These are phyloP conservation scores for Ceratotherium simum DNA, from an alignment of 2,113 vertebrate genomes.

Conservation along the genomic window DNA sequence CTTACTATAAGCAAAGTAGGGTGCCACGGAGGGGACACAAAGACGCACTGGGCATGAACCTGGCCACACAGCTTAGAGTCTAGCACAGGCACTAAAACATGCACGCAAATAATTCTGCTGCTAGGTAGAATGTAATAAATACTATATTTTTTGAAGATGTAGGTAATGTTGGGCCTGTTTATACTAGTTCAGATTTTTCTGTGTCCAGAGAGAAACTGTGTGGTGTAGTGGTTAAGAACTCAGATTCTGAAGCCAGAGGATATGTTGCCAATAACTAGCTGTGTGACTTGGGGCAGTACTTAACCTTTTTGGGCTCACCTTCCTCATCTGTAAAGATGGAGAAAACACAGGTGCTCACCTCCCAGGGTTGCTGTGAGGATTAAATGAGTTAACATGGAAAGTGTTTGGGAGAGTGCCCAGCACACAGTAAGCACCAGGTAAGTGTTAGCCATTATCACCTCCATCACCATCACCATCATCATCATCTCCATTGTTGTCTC, in stretches of 20 bases:
- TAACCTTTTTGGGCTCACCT: neutral
- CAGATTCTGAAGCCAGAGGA: neutral
- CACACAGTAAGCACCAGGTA: fast-evolving
- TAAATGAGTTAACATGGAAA: too few species aligned
- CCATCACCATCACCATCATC: fast-evolving
- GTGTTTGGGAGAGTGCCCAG: too few species aligned
- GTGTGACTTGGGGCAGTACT: too few species aligned
- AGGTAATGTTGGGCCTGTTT: neutral
- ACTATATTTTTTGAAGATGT: neutral
- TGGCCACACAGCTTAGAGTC: neutral
- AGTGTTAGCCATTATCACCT: fast-evolving
- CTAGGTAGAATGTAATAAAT: neutral
- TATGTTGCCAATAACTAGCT: neutral
- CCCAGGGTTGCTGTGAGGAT: neutral
- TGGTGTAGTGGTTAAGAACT: neutral
- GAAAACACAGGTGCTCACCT: too few species aligned
- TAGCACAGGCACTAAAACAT: neutral
- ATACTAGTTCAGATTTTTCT: neutral
- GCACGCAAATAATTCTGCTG: neutral
- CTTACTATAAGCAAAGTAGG: fast-evolving
- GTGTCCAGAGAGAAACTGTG: neutral
- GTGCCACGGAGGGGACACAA: neutral
- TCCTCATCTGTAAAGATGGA: neutral
- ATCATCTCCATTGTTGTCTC: neutral
- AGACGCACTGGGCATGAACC: neutral